Conservation (phyloP, 2,113 vertebrate genomes). For the Plotosus lineatus region DNA sequence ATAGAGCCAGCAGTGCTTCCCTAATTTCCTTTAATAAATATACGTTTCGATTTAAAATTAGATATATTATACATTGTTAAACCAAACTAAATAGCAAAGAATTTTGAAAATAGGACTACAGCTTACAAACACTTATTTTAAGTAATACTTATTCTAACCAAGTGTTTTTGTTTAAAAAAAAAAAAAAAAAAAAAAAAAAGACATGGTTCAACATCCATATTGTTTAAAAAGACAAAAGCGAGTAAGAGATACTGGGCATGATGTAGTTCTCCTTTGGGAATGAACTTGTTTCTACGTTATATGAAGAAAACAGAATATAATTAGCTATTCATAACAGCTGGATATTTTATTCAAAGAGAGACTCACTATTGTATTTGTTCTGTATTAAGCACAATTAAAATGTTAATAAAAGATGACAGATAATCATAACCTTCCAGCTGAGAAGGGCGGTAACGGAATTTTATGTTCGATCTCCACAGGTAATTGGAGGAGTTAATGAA, state of each 20-base stretch:
- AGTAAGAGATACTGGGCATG: not conserved
- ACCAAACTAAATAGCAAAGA: too few species aligned
- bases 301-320: not conserved
- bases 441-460: not conserved
- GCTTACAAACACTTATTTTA: not conserved
- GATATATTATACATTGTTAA: too few species aligned
- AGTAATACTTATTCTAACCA: not conserved
- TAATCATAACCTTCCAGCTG: slow-evolving; percentile 1
- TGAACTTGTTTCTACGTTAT: not conserved
- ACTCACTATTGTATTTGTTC: not conserved
- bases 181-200: not conserved
- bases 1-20: not conserved
- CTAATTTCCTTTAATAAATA: not conserved
- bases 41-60: too few species aligned
- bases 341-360: not conserved
- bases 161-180: not conserved
- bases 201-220: not conserved
- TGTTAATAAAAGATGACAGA: not conserved
- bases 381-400: slow-evolving; percentile 12
- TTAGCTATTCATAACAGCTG: slow-evolving; percentile 1
- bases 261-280: not conserved
- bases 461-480: slow-evolving; percentile 14
- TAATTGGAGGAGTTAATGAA: slow-evolving; percentile 45
- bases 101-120: not conserved
- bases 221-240: not conserved